A percentile compares a stretch with the other conserved stretches of the same genome.
These are phyloP conservation scores for Mystacides longicornis DNA, from an alignment of 2,888 invertebrate species.

Conservation along the genomic window DNA sequence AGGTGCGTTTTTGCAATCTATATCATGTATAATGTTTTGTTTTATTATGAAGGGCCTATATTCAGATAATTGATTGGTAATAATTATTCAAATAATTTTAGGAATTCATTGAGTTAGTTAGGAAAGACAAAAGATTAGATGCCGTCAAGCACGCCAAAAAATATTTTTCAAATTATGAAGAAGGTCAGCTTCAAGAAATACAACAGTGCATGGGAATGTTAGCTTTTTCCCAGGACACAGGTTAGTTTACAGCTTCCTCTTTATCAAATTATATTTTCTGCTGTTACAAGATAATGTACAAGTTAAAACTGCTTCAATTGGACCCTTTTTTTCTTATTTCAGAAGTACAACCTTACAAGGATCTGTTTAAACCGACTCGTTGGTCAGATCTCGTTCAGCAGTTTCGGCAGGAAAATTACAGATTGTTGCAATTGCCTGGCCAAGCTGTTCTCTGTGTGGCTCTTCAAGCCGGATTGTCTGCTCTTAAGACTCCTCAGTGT, in stretches of 20 bases:
- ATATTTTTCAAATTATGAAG: slow-evolving; percentile 81
- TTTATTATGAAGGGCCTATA: neutral
- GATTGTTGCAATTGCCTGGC: slow-evolving; percentile 86
- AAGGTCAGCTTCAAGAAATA: slow-evolving; percentile 78
- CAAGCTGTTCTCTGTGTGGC: slow-evolving; percentile 89
- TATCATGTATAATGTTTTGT: neutral
- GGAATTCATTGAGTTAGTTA: slow-evolving; percentile 94
- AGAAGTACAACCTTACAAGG: slow-evolving; percentile 64
- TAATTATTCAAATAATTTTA: slow-evolving; percentile 38
- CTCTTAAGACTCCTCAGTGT: slow-evolving; percentile 91
- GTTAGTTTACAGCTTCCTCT: slow-evolving; percentile 33
- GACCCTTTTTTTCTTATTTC: too few relatives aligned
- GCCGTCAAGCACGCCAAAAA: slow-evolving; percentile 94
- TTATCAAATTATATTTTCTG: too few relatives aligned
- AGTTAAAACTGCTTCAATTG: too few relatives aligned
- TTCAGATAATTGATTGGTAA: neutral
- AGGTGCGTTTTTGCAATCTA: slow-evolving; percentile 31
- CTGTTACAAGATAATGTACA: too few relatives aligned
- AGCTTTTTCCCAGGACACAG: slow-evolving; percentile 81
- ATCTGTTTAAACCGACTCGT: slow-evolving; percentile 56
- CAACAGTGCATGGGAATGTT: slow-evolving; percentile 93
- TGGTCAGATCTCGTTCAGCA: slow-evolving; percentile 83
- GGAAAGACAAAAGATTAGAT: slow-evolving; percentile 75
- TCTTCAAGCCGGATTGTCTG: slow-evolving; percentile 86
- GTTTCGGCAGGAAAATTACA: slow-evolving; percentile 90